Evolutionary conservation across 2,113 vertebrate genomes (phyloP).

Genomic region (Sander lucioperca): DNA sequence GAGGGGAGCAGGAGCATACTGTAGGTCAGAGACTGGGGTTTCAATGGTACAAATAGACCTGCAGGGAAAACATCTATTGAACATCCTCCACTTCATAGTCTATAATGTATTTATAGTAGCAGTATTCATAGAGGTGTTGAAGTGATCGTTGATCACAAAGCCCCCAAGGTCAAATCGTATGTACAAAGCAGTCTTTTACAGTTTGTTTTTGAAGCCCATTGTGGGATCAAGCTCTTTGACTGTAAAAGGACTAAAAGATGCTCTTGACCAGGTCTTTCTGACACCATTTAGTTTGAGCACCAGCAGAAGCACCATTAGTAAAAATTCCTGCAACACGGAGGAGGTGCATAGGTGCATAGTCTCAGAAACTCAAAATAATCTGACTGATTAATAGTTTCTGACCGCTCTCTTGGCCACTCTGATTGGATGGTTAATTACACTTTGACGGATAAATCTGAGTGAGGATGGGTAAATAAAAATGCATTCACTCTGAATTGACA

Average conservation of each 20-base stretch:
- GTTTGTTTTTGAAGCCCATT: conserved; percentile 55
- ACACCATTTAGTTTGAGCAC: conserved; percentile 81
- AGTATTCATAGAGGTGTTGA: conserved; percentile 41
- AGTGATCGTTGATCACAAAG: conserved; percentile 51
- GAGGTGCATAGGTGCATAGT: conserved; percentile 81
- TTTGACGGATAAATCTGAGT: conserved; percentile 50
- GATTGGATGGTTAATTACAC: conserved; percentile 58
- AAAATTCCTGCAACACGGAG: conserved; percentile 78
- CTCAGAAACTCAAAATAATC: conserved; percentile 66
- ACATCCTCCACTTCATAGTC: conserved; percentile 51
- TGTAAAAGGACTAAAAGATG: conserved; percentile 69
- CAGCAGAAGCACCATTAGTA: conserved; percentile 85
- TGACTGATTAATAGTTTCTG: conserved; percentile 54
- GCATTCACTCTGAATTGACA: conserved; percentile 65
- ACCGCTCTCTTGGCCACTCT: conserved; percentile 66
- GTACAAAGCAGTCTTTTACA: conserved; percentile 72
- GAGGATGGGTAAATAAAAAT: conserved; percentile 49
- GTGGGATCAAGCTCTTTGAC: conserved; percentile 56
- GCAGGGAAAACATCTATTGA: conserved; percentile 68
- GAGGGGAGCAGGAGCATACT: conserved; percentile 40
- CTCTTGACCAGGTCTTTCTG: conserved; percentile 71
- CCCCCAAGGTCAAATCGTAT: conserved; percentile 56
- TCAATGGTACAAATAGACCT: conserved; percentile 61
- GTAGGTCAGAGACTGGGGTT: conserved; percentile 46
- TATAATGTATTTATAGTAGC: conserved; percentile 52